Percentiles rank a stretch among this genome's conserved stretches.
phyloP scores from a whole-genome alignment of 2,113 vertebrate species.

The Varanus salvator region DNA sequence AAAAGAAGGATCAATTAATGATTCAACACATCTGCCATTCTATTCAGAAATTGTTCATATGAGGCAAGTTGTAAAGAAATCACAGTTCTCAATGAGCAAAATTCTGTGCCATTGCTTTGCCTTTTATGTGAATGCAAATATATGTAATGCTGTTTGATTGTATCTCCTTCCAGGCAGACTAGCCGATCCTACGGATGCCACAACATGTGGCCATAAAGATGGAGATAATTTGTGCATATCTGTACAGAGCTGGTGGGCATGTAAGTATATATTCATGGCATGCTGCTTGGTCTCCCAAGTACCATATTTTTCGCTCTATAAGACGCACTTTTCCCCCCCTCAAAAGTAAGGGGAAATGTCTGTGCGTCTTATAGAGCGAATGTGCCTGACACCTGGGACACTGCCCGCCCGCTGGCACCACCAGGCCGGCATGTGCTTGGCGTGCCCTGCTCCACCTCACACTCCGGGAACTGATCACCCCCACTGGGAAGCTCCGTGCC shows the following conservation, averaged over 20 bases:
- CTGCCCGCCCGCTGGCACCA: too few species aligned
- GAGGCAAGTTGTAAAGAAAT: neutral
- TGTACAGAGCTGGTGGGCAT: conserved; percentile 81
- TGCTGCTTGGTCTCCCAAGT: neutral
- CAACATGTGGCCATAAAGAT: conserved; percentile 63
- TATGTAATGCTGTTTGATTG: conserved; percentile 1
- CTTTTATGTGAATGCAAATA: neutral
- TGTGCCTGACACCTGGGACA: too few species aligned
- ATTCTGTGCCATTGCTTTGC: neutral
- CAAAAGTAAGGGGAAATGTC: too few species aligned
- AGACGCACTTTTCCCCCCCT: too few species aligned
- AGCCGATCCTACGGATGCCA: conserved; percentile 62
- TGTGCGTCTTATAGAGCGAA: too few species aligned
- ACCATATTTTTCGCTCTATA: too few species aligned
- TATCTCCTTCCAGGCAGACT: conserved; percentile 73
- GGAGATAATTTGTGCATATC: conserved; percentile 69
- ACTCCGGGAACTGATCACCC: too few species aligned
- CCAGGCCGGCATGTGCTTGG: too few species aligned
- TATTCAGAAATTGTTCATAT: neutral
- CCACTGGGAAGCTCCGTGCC: too few species aligned
- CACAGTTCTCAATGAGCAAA: conserved; percentile 5
- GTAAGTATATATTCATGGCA: conserved; percentile 68
- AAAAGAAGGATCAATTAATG: neutral
- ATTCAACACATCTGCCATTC: neutral
- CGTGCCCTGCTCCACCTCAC: too few species aligned